These are phyloP conservation scores for Coranthus polyacanthus DNA, from an alignment of 2,797 vertebrate species.

Conservation along the genomic window DNA sequence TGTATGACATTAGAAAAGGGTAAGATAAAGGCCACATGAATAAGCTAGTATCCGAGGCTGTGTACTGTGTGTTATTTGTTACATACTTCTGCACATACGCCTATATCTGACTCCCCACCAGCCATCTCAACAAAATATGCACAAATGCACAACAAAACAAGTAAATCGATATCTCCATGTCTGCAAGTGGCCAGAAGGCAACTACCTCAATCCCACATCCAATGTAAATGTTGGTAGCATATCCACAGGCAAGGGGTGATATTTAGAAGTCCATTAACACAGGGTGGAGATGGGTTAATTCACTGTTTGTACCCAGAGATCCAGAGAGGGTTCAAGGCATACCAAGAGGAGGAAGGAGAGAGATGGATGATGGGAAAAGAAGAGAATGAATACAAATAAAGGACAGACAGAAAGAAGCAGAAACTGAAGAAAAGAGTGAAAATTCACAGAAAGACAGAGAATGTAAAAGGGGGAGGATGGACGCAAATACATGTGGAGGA, in stretches of 20 bases:
- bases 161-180: slow-evolving; percentile 60
- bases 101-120: slow-evolving; percentile 39
- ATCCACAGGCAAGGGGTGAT: slow-evolving; percentile 78
- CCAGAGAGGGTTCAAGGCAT: slow-evolving; percentile 56
- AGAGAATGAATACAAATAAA: background rate
- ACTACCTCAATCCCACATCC: slow-evolving; percentile 64
- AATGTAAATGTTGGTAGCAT: slow-evolving; percentile 77
- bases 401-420: slow-evolving; percentile 14
- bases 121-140: slow-evolving; percentile 54
- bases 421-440: background rate
- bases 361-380: slow-evolving; percentile 26
- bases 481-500: slow-evolving; percentile 43
- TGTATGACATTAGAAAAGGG: slow-evolving; percentile 62
- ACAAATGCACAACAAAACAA: slow-evolving; percentile 54
- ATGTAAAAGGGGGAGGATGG: slow-evolving; percentile 18
- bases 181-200: slow-evolving; percentile 67
- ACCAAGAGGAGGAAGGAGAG: slow-evolving; percentile 32
- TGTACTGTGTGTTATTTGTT: slow-evolving; percentile 24
- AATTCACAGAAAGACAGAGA: slow-evolving; percentile 10
- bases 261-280: slow-evolving; percentile 85
- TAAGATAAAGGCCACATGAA: slow-evolving; percentile 44
- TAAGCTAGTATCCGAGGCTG: slow-evolving; percentile 15
- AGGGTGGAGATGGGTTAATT: slow-evolving; percentile 80
- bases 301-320: slow-evolving; percentile 70
- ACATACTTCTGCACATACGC: slow-evolving; percentile 30